A percentile compares a stretch with the other conserved stretches of the same genome.
Evolutionary conservation across 2,797 vertebrate species (phyloP).

Genomic region (Amniataba percoides): DNA sequence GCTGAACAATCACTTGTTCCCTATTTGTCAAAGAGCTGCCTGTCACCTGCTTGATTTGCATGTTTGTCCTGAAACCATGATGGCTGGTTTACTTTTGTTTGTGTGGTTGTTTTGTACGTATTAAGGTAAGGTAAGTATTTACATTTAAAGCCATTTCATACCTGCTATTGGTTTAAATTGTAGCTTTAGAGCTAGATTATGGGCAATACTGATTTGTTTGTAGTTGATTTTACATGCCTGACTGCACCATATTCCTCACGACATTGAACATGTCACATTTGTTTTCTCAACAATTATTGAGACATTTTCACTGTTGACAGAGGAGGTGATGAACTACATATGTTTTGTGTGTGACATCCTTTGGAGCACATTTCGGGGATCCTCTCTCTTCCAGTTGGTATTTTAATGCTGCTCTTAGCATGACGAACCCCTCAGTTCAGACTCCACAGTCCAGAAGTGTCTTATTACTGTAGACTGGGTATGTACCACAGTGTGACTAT

Average conservation of each 20-base stretch:
- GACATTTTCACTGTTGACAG: neutral
- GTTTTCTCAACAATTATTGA: neutral
- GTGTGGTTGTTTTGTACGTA: neutral
- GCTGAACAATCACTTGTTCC: neutral
- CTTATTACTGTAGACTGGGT: neutral
- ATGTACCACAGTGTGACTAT: slow-evolving; percentile 15
- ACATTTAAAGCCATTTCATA: neutral
- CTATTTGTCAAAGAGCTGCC: slow-evolving; percentile 1
- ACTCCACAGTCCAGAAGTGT: neutral
- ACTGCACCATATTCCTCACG: neutral
- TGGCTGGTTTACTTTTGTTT: slow-evolving; percentile 8
- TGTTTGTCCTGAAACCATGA: neutral
- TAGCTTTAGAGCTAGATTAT: neutral
- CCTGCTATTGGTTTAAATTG: neutral
- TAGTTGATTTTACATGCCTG: neutral
- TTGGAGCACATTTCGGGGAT: neutral
- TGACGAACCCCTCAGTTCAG: neutral
- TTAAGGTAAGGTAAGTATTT: slow-evolving; percentile 10
- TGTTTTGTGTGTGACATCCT: neutral
- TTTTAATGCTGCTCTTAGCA: neutral
- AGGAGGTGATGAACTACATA: neutral
- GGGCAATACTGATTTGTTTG: neutral
- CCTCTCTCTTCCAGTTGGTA: neutral
- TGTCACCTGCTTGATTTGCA: slow-evolving; percentile 24
- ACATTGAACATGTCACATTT: neutral